These are phyloP conservation scores for Congeria kusceri DNA, from an alignment of 2,888 invertebrate species.

Conservation along the genomic window DNA sequence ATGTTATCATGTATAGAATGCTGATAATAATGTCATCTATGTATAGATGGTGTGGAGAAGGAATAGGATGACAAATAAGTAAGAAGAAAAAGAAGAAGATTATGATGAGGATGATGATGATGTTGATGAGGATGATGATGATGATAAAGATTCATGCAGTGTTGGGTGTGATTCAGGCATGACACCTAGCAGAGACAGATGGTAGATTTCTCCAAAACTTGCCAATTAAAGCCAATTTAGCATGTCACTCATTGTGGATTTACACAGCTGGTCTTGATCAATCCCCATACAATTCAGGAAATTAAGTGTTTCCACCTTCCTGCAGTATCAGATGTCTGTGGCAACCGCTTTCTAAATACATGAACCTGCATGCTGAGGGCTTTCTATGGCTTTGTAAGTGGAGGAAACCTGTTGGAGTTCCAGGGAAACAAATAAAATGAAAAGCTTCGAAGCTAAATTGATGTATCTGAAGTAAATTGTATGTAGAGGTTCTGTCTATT, in stretches of 20 bases:
- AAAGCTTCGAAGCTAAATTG: no score
- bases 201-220: not conserved
- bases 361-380: not conserved
- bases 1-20: no score
- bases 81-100: no score
- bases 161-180: not conserved
- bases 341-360: not conserved
- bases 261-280: constrained; percentile 6
- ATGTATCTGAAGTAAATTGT: no score
- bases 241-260: not conserved
- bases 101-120: no score
- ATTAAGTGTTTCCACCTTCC: constrained; percentile 36
- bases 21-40: no score
- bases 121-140: no score
- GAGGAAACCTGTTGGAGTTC: constrained; percentile 34
- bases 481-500: no score
- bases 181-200: constrained; percentile 25
- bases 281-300: constrained; percentile 1
- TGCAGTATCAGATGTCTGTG: constrained; percentile 22
- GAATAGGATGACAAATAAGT: no score
- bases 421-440: not conserved
- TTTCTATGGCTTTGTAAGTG: not conserved
- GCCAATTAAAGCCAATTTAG: constrained; percentile 2
- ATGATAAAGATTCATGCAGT: no score
- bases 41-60: no score